Base-by-base conservation (phyloP, 2,888 invertebrate genomes). In the Phasia obesa region DNA sequence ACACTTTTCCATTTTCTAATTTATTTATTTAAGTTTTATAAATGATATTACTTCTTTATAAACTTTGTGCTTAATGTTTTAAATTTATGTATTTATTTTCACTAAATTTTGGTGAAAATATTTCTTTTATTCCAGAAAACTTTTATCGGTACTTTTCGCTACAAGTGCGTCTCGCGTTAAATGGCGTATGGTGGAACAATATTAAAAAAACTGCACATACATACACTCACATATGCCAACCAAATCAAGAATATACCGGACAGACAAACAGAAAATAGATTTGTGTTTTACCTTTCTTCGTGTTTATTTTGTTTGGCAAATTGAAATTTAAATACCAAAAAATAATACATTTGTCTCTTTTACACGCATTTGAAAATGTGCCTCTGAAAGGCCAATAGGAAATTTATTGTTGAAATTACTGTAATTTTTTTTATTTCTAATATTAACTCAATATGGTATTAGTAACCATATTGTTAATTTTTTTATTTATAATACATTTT, bases 101-200 rank as follows among this genome's bases (percentile, higher is more conserved):
- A 59, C 15, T 19, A 31, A 74, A 49, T 44, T 59, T 78, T 47
- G 55, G 23, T 35, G 17, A 55, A 57, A 57, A 35, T 64, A 27
- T 55, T 74, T 74, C 21, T 51, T 44, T 3, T 51, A 74, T 74
- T 74, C 64, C 44, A 83, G 69, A 79, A 71, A 75, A 75, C 44
- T 74, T 80, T 67, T 71, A 79, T 83, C 75, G 79, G 75, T 75
- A 86, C 85, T 86, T 87, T 81, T 85, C 82, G 82, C 88, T 88
- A 89, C 89, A 89, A 89, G 90, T 90, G 89, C 87, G 88, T 87
- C 88, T 88, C 88, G 86, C 87, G 87, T 87, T 88, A 85, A 87
- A 76, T 74, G 60, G 84, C 77, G 73, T 81, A 81, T 84, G 71
- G 79, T 49, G 80, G 70, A n/a, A 79, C 75, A 83, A 73, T 70